Conservation (phyloP, 2,888 invertebrate genomes). For the Temnothorax rugatulus region DNA sequence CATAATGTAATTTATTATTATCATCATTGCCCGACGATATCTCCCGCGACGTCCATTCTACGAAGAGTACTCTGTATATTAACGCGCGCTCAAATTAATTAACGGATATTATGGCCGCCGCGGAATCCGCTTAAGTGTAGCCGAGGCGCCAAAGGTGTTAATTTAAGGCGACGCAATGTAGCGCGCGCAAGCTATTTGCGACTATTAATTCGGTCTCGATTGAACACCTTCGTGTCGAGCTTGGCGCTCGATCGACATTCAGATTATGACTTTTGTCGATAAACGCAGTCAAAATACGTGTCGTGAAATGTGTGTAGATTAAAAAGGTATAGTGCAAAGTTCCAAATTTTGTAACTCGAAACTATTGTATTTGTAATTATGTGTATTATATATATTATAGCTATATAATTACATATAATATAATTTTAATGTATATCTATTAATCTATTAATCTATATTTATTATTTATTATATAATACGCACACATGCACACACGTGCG, state of each 20-base stretch:
- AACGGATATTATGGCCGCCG: constrained; percentile 42
- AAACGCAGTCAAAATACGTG: not conserved
- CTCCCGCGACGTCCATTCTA: constrained; percentile 29
- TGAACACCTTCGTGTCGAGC: constrained; percentile 18
- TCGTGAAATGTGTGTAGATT: not conserved
- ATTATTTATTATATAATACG: not conserved
- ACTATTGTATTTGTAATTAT: not conserved
- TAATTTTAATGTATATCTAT: not conserved
- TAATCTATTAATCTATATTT: not conserved
- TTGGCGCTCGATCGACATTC: constrained; percentile 20
- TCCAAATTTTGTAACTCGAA: not conserved
- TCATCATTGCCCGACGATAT: constrained; percentile 33
- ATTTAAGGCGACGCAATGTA: constrained; percentile 39
- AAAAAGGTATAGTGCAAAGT: not conserved
- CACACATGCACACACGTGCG: not conserved
- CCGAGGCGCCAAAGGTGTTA: constrained; percentile 41
- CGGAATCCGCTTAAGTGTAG: constrained; percentile 47
- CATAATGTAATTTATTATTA: constrained; percentile 42
- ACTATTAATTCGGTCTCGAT: constrained; percentile 43
- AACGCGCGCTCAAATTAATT: constrained; percentile 51
- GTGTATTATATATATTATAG: not conserved
- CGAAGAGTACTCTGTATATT: constrained; percentile 33
- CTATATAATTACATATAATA: not conserved
- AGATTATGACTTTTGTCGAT: constrained; percentile 7
- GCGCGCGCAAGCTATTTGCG: constrained; percentile 46